Conservation (phyloP, 2,888 invertebrate genomes). For the Caradrina clavipalpis region DNA sequence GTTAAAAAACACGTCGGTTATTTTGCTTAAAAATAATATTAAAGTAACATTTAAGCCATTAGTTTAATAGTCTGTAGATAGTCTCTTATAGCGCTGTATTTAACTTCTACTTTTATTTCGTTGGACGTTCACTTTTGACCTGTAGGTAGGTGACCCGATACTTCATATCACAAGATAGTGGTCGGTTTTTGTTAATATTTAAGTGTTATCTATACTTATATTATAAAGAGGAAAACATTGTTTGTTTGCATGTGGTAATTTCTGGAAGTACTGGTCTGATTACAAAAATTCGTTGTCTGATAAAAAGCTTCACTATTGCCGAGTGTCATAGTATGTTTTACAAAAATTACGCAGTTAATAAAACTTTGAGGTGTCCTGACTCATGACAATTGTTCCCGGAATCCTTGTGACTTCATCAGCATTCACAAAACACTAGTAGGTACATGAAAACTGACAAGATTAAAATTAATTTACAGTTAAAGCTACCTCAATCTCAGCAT, state of each 20-base stretch:
- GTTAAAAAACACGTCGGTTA: background rate
- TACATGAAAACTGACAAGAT: too few species aligned
- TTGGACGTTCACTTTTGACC: conserved; percentile 33
- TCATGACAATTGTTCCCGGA: too few species aligned
- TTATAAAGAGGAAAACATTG: too few species aligned
- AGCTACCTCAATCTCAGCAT: conserved; percentile 5
- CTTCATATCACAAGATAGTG: background rate
- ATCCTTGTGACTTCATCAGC: too few species aligned
- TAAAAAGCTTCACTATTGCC: too few species aligned
- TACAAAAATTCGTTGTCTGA: too few species aligned
- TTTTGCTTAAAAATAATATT: conserved; percentile 3
- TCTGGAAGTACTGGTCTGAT: too few species aligned
- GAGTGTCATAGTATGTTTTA: too few species aligned
- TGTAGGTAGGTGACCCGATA: conserved; percentile 10
- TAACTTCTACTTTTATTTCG: background rate
- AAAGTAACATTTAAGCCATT: conserved; percentile 1
- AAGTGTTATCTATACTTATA: too few species aligned
- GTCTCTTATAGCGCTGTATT: background rate
- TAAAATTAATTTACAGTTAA: background rate
- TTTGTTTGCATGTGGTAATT: too few species aligned
- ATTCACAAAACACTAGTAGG: too few species aligned
- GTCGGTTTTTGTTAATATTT: too few species aligned
- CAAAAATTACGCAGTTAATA: background rate
- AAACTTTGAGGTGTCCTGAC: background rate
- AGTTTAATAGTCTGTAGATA: conserved; percentile 14